Conservation (phyloP, 2,888 invertebrate species). For the Leucania comma region DNA sequence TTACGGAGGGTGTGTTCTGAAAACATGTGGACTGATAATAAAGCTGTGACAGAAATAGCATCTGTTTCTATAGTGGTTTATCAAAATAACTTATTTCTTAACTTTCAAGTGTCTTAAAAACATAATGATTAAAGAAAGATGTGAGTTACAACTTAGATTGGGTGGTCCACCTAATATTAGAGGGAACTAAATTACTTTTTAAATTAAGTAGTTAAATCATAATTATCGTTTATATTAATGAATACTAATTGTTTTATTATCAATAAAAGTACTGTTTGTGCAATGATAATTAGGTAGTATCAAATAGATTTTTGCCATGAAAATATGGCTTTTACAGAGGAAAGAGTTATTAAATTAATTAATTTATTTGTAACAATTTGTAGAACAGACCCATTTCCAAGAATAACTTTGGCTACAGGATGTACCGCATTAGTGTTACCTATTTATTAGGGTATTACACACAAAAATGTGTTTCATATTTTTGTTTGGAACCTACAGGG, state of each 20-base stretch:
- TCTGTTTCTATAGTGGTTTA: constrained; percentile 69
- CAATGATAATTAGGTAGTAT: constrained; percentile 15
- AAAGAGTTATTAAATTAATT: constrained; percentile 21
- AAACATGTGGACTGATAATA: constrained; percentile 55
- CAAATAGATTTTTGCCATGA: constrained; percentile 17
- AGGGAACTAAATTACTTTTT: constrained; percentile 19
- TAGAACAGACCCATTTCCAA: constrained; percentile 15
- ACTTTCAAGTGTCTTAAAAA: constrained; percentile 57
- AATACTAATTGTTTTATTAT: constrained; percentile 43
- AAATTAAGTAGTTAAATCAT: constrained; percentile 31
- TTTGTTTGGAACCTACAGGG: background rate
- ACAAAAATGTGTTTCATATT: background rate
- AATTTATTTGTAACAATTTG: constrained; percentile 13
- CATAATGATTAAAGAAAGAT: constrained; percentile 46
- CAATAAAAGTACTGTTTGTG: constrained; percentile 30
- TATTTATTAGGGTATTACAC: constrained; percentile 1
- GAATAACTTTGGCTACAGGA: constrained; percentile 8
- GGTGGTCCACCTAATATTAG: constrained; percentile 35
- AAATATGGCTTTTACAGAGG: constrained; percentile 1
- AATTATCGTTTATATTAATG: constrained; percentile 46
- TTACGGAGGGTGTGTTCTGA: constrained; percentile 20
- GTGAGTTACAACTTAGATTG: constrained; percentile 28
- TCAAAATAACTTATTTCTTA: constrained; percentile 55
- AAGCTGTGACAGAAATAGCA: constrained; percentile 58
- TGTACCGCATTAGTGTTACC: constrained; percentile 4